These are phyloP conservation scores for Streptopelia turtur DNA, from an alignment of 2,797 vertebrate genomes.

Conservation along the genomic window DNA sequence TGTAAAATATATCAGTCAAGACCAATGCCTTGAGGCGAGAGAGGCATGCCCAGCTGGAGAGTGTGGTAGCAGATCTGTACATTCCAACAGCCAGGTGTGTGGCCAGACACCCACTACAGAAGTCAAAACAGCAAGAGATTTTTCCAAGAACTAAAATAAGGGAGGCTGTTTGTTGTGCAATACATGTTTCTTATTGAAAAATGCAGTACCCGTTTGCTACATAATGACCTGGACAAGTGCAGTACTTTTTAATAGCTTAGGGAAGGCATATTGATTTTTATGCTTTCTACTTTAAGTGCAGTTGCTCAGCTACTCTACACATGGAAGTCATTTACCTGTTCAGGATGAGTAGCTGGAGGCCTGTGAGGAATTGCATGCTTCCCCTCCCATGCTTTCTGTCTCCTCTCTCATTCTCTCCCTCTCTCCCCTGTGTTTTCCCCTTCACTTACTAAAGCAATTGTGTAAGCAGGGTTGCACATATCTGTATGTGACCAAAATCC, in stretches of 20 bases:
- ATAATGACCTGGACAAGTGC: background rate
- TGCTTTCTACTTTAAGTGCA: background rate
- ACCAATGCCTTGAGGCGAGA: background rate
- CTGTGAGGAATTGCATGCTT: background rate
- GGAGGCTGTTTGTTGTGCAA: background rate
- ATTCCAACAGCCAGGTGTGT: background rate
- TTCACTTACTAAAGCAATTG: background rate
- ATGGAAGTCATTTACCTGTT: background rate
- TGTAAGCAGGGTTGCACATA: background rate
- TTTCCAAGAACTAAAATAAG: background rate
- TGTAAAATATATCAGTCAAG: background rate
- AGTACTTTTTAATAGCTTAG: constrained; percentile 31
- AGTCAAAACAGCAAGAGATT: background rate
- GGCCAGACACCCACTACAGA: background rate
- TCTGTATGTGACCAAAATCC: background rate
- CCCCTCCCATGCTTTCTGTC: background rate
- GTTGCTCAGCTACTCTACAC: background rate
- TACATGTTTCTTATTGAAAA: constrained; percentile 19
- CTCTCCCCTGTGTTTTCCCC: background rate
- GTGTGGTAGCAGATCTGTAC: background rate
- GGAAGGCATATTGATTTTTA: constrained; percentile 36
- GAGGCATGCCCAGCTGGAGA: background rate
- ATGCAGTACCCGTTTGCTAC: background rate
- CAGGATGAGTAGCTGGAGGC: background rate
- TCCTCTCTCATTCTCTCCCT: background rate